Percentiles rank a stretch among this genome's conserved stretches.
phyloP scores from a whole-genome alignment of 2,888 invertebrate genomes.

The Beris morrisii region DNA sequence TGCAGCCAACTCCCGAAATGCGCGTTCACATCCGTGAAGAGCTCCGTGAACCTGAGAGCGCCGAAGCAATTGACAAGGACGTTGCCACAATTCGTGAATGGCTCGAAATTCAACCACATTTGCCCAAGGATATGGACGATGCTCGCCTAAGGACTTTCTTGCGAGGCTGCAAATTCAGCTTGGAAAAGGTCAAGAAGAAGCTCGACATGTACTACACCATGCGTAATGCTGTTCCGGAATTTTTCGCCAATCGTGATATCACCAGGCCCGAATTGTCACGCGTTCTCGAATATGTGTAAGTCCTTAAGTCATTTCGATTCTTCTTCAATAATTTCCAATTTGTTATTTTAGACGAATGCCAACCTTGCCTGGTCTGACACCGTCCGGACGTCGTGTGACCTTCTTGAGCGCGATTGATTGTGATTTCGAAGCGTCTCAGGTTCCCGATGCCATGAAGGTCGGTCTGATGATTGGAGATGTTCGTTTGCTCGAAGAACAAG shows the following conservation, averaged over 20 bases:
- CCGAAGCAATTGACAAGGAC: slow-evolving; percentile 64
- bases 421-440: slow-evolving; percentile 69
- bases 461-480: slow-evolving; percentile 84
- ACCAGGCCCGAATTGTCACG: slow-evolving; percentile 71
- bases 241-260: slow-evolving; percentile 77
- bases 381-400: slow-evolving; percentile 76
- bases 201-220: slow-evolving; percentile 88
- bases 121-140: slow-evolving; percentile 73
- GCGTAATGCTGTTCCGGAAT: slow-evolving; percentile 79
- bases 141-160: slow-evolving; percentile 77
- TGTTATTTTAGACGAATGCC: slow-evolving; percentile 66
- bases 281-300: slow-evolving; percentile 71
- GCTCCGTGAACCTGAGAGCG: slow-evolving; percentile 64
- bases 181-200: slow-evolving; percentile 83
- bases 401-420: slow-evolving; percentile 73
- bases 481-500: slow-evolving; percentile 72
- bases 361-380: slow-evolving; percentile 78
- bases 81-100: slow-evolving; percentile 67
- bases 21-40: slow-evolving; percentile 69
- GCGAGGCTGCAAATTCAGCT: slow-evolving; percentile 81
- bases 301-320: slow-evolving; percentile 38
- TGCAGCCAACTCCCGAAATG: slow-evolving; percentile 69
- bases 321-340: slow-evolving; percentile 2
- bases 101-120: slow-evolving; percentile 67
- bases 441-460: slow-evolving; percentile 78